Percentiles rank a stretch among this genome's conserved stretches.
These are phyloP conservation scores for Acropternis orthonyx DNA, from an alignment of 2,797 vertebrate genomes.

Conservation along the genomic window DNA sequence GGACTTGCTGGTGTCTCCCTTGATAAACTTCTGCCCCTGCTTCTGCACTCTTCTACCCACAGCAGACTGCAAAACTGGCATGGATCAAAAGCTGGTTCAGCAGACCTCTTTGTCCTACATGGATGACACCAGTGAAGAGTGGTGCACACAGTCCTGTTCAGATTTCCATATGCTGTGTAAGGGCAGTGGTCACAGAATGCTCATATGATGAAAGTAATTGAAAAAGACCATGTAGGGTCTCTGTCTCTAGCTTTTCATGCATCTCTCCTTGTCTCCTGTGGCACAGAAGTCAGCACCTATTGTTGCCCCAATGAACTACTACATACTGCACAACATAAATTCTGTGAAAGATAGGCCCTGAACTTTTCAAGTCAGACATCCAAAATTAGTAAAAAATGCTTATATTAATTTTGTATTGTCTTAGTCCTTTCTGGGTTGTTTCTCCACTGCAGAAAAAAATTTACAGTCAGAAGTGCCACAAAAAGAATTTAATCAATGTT, in stretches of 20 bases:
- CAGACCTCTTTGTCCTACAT: background rate
- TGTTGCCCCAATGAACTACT: background rate
- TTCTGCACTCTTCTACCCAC: background rate
- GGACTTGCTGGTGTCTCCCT: background rate
- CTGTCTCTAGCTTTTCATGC: background rate
- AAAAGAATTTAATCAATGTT: background rate
- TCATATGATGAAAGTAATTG: background rate
- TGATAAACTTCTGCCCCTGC: background rate
- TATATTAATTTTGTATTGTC: background rate
- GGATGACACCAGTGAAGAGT: background rate
- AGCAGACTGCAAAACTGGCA: conserved; percentile 3
- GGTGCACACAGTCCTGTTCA: background rate
- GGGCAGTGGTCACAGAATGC: background rate
- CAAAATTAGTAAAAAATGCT: background rate
- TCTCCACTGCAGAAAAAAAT: background rate
- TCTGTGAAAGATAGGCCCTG: background rate
- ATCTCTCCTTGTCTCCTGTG: background rate
- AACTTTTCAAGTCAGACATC: background rate
- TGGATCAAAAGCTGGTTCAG: conserved; percentile 33
- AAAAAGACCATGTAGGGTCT: background rate
- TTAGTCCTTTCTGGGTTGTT: background rate
- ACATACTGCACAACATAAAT: background rate
- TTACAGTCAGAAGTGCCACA: background rate
- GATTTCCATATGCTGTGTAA: conserved; percentile 47
- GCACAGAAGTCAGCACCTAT: background rate